Evolutionary conservation across 2,888 invertebrate genomes (phyloP).

Genomic region (Zelleria hepariella): DNA sequence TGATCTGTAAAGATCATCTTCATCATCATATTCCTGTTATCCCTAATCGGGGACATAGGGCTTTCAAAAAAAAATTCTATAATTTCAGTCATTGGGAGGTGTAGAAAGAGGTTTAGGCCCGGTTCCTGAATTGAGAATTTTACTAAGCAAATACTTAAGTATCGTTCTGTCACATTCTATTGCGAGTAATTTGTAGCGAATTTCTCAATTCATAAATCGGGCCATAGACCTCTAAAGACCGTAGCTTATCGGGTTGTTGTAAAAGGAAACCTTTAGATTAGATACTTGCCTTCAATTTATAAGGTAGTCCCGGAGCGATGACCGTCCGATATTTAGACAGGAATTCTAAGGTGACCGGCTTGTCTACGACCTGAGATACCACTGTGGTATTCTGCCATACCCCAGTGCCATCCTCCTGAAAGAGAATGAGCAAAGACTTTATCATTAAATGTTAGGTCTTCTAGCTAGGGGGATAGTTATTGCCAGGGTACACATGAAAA

Average conservation of each 20-base stretch:
- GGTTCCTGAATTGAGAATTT: too few relatives aligned
- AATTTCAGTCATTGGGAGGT: too few relatives aligned
- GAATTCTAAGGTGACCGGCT: conserved; percentile 73
- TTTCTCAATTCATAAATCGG: too few relatives aligned
- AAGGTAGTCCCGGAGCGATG: conserved; percentile 80
- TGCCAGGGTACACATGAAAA: too few relatives aligned
- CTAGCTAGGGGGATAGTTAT: neutral
- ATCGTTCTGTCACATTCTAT: too few relatives aligned
- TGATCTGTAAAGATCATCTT: conserved; percentile 39
- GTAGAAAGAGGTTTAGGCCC: too few relatives aligned
- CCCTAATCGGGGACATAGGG: too few relatives aligned
- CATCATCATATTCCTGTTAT: too few relatives aligned
- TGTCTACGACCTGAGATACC: conserved; percentile 69
- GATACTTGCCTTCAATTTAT: conserved; percentile 71
- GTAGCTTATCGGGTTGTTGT: neutral
- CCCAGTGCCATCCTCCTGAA: conserved; percentile 76
- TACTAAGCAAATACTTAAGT: too few relatives aligned
- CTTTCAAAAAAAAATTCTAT: neutral
- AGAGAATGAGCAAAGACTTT: conserved; percentile 5
- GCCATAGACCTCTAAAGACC: too few relatives aligned
- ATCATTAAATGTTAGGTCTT: neutral
- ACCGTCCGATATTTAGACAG: conserved; percentile 68
- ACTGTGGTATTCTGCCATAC: conserved; percentile 74
- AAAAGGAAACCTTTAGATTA: neutral
- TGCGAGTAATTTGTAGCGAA: too few relatives aligned